Base-by-base conservation (phyloP, 1,140 invertebrate genomes). In the Globodera ellingtonae region DNA sequence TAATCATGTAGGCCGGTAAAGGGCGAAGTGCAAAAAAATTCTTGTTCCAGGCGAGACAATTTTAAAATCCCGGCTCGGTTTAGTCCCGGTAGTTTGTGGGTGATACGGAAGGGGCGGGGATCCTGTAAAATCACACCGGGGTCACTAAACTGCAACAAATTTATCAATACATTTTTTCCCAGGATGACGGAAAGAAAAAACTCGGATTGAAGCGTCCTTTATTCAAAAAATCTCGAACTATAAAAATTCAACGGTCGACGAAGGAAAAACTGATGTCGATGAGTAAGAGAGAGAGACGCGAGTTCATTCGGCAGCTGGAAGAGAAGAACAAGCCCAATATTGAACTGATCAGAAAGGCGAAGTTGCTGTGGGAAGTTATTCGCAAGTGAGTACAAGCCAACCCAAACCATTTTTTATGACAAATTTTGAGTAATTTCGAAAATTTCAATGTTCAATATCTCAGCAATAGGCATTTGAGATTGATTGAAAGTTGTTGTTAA, bases 321-420 rank as follows among this genome's bases (percentile, higher is more conserved):
- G 82, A 52, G 10, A 83, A 86, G 69, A 78, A 83, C 9, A 84
- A 85, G 59, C 83, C 84, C 0, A 69, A 85, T 24, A 85, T 76
- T 67, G 78, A 75, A 10, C 21, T 87, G 56, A 15, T 71, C 6
- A 72, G 15, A 21, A 66, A 86, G 13, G 67, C 75, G 7, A 87
- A 85, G 65, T 18, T 50, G 44, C 52, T 86, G 15, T 86, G 84
- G 84, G 84, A 86, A 74, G 76, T 75, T 15, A 44, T 86, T n/a
- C 72, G 84, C 50, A 86, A 83, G 84, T 86, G 59, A 24, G 77
- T 72, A 35, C 46, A 56, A 24, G 75, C 48, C 13, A 47, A 44
- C 6, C 6, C 5, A 13, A 52, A 10, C 9, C 13, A 50, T 81
- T 47, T 8, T 80, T 47, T 48, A 6, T 24, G 13, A 6, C n/a